Evolutionary conservation across 2,113 vertebrate genomes (phyloP).

Genomic region (Anas platyrhynchos): DNA sequence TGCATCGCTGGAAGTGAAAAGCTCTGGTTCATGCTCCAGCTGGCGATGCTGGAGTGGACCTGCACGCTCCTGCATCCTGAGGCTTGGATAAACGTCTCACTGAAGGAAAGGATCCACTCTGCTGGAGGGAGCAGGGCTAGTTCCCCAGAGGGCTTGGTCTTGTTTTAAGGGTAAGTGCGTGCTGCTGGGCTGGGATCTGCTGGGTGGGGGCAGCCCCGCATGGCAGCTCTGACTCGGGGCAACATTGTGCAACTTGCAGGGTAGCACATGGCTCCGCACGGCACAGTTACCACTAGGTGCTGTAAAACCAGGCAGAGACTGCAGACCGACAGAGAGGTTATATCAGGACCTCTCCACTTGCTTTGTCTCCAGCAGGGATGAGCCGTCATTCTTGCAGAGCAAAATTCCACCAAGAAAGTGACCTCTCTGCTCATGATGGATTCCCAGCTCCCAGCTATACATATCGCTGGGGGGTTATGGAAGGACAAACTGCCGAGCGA

Average conservation of each 20-base stretch:
- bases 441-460: neutral
- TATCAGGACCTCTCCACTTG: fast-evolving
- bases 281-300: fast-evolving
- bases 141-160: neutral
- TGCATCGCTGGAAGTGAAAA: neutral
- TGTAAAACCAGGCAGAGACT: neutral
- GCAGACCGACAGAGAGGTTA: neutral
- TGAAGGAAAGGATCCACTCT: neutral
- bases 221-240: neutral
- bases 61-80: neutral
- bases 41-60: neutral
- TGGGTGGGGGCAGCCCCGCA: neutral
- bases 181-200: neutral
- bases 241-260: neutral
- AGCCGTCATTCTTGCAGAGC: neutral
- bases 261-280: neutral
- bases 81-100: neutral
- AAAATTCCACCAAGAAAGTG: neutral
- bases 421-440: neutral
- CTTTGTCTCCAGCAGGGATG: neutral
- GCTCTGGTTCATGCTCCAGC: neutral
- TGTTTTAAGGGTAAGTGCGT: fast-evolving
- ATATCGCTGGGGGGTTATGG: neutral
- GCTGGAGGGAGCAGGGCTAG: neutral
- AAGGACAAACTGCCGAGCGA: neutral